Evolutionary conservation across 1,140 invertebrate genomes (phyloP).

Genomic region (Chymomyza costata): DNA sequence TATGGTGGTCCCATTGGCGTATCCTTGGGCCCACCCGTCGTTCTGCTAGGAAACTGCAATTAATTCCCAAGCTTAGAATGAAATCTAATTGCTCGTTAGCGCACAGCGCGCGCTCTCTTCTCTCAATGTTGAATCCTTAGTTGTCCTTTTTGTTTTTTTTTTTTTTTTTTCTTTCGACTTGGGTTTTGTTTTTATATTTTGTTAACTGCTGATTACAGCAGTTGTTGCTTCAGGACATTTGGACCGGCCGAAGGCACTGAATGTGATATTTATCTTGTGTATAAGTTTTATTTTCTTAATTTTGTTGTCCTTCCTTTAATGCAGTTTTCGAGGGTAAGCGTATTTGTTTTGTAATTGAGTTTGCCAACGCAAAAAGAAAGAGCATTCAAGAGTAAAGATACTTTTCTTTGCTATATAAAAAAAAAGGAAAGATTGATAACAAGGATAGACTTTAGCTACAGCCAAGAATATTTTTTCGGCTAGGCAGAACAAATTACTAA

Average conservation of each 20-base stretch:
- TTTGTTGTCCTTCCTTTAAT: no score
- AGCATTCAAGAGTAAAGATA: no score
- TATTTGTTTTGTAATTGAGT: no score
- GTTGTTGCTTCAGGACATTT: constrained; percentile 60
- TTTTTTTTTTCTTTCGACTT: constrained; percentile 14
- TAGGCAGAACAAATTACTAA: no score
- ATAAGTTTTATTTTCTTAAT: constrained; percentile 66
- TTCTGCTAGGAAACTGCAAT: constrained; percentile 50
- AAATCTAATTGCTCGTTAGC: constrained; percentile 75
- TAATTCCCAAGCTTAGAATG: constrained; percentile 74
- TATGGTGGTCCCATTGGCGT: constrained; percentile 42
- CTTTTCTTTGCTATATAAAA: no score
- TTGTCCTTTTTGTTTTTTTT: constrained; percentile 18
- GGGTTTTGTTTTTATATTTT: constrained; percentile 74
- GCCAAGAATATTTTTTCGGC: no score
- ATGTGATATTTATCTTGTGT: constrained; percentile 52
- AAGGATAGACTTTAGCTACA: no score
- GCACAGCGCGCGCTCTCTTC: constrained; percentile 37
- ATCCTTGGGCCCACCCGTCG: constrained; percentile 13
- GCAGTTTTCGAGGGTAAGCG: no score
- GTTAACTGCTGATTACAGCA: constrained; percentile 75
- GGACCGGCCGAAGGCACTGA: no score
- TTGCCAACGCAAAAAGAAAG: no score
- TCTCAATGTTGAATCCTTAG: constrained; percentile 4
- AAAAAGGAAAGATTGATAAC: no score